Evolutionary conservation across 2,888 invertebrate genomes (phyloP).

Genomic region (Glyphotaelius pellucidus): DNA sequence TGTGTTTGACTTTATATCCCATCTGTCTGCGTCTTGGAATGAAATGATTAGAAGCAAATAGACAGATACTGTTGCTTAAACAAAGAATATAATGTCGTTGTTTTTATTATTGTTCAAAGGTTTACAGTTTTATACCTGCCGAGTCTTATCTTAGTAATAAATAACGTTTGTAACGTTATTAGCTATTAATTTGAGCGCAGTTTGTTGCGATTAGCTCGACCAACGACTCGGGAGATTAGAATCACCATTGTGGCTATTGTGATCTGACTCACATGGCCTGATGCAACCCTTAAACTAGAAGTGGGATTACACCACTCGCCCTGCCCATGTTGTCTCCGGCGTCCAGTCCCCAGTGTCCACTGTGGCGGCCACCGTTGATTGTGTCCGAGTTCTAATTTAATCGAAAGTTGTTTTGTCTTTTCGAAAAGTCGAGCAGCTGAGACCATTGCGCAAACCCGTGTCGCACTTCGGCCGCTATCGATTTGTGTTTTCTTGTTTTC

Average conservation of each 20-base stretch:
- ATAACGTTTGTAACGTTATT: not conserved
- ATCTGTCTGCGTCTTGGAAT: not conserved
- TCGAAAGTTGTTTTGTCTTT: slow-evolving; percentile 65
- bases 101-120: not conserved
- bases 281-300: not conserved
- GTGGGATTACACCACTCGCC: not conserved
- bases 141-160: not conserved
- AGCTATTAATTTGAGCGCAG: not conserved
- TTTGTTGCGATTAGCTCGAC: not conserved
- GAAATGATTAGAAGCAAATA: not conserved
- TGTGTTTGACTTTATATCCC: too few relatives aligned
- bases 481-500: slow-evolving; percentile 15
- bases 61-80: not conserved
- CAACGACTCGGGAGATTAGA: not conserved
- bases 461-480: slow-evolving; percentile 49
- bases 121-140: not conserved
- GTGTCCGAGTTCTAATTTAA: slow-evolving; percentile 55
- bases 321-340: not conserved
- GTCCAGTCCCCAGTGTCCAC: not conserved
- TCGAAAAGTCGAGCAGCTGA: slow-evolving; percentile 52
- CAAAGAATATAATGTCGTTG: not conserved
- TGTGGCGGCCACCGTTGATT: not conserved
- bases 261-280: slow-evolving; percentile 7
- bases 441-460: slow-evolving; percentile 57
- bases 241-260: not conserved